A percentile compares a stretch with the other conserved stretches of the same genome.
Conservation (phyloP, 2,888 invertebrate species). For the Cotesia congregata region DNA sequence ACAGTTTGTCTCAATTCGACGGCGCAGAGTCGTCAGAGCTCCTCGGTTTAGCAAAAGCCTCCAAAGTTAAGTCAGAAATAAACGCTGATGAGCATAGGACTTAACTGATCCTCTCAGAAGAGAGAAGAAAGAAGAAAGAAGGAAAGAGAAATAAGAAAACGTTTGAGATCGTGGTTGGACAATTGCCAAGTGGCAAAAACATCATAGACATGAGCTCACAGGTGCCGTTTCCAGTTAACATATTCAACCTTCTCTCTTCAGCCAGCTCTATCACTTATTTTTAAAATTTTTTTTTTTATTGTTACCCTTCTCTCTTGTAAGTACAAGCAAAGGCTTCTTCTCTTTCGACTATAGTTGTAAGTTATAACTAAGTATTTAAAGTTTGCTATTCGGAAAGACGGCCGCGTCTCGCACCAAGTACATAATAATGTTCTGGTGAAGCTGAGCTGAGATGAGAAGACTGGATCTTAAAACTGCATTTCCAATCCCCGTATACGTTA, state of each 20-base stretch:
- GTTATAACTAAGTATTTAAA: no score
- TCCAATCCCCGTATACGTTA: neutral
- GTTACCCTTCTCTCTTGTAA: neutral
- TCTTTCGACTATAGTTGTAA: neutral
- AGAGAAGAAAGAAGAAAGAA: constrained; percentile 2
- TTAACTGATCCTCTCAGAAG: neutral
- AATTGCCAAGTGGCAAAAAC: constrained; percentile 35
- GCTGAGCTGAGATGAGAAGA: neutral
- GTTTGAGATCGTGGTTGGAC: constrained; percentile 28
- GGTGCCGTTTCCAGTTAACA: constrained; percentile 28
- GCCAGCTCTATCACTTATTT: neutral
- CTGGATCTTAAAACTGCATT: neutral
- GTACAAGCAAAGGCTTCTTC: neutral
- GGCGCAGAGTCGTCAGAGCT: neutral
- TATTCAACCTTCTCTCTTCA: neutral
- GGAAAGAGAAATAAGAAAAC: constrained; percentile 7
- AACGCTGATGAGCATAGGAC: neutral
- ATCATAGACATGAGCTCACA: constrained; percentile 37
- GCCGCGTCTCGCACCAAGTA: no score
- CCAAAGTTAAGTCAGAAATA: neutral
- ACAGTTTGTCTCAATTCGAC: constrained; percentile 1
- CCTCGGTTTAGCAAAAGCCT: neutral
- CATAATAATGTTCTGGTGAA: no score
- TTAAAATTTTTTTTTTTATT: neutral
- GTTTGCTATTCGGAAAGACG: no score